phyloP scores from a whole-genome alignment of 2,797 vertebrate species.

The Decapterus maruadsi region DNA sequence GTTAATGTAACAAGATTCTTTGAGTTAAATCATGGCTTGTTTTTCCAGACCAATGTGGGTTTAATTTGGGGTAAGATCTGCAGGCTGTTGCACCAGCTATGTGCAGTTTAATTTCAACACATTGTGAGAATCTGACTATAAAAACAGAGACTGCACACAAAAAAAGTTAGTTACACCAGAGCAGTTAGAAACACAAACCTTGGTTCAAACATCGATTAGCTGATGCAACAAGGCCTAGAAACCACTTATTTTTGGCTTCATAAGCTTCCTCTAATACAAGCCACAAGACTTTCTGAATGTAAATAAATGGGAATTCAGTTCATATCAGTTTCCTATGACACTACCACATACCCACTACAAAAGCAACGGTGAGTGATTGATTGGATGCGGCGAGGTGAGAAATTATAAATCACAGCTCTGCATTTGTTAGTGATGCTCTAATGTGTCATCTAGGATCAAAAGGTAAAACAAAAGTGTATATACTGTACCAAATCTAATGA shows the following conservation, averaged over 20 bases:
- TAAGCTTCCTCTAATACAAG: constrained; percentile 4
- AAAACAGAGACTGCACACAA: constrained; percentile 1
- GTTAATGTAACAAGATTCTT: not conserved
- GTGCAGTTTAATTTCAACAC: constrained; percentile 8
- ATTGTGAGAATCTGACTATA: not conserved
- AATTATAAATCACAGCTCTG: constrained; percentile 52
- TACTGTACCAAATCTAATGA: constrained; percentile 92
- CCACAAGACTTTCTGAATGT: constrained; percentile 23
- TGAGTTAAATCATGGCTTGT: constrained; percentile 7
- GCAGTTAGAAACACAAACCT: constrained; percentile 20
- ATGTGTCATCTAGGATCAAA: constrained; percentile 53
- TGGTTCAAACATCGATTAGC: constrained; percentile 29
- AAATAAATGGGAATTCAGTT: not conserved
- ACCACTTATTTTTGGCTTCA: not conserved
- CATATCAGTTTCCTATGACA: constrained; percentile 48
- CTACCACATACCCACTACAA: constrained; percentile 73
- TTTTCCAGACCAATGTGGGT: constrained; percentile 20
- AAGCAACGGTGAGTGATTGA: constrained; percentile 33
- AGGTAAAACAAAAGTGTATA: constrained; percentile 65
- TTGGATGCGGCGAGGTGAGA: constrained; percentile 48
- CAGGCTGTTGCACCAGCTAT: constrained; percentile 37
- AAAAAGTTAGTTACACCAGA: constrained; percentile 1
- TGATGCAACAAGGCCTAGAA: constrained; percentile 29
- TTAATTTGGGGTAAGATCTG: constrained; percentile 13
- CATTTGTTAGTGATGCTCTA: constrained; percentile 77